These are phyloP conservation scores for Minunthozetes semirufus DNA, from an alignment of 2,888 invertebrate genomes.

Conservation along the genomic window DNA sequence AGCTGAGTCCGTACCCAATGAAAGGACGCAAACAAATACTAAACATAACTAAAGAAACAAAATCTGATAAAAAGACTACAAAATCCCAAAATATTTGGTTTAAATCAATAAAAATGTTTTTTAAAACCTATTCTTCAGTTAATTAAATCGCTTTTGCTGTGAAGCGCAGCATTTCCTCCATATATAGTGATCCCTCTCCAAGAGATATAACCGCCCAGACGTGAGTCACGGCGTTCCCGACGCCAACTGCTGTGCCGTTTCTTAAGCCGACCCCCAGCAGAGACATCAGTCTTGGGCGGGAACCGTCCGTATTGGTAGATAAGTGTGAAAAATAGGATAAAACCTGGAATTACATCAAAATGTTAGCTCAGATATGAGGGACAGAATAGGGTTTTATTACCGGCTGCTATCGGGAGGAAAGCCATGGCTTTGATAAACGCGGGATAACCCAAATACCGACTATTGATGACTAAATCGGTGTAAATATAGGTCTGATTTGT, in stretches of 20 bases:
- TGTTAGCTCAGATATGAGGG: neutral
- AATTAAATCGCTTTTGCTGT: neutral
- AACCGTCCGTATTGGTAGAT: slow-evolving; percentile 48
- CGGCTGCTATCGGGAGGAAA: slow-evolving; percentile 50
- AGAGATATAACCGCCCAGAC: slow-evolving; percentile 32
- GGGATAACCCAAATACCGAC: slow-evolving; percentile 50
- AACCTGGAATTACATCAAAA: slow-evolving; percentile 40
- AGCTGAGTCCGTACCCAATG: too few species aligned
- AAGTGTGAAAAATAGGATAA: slow-evolving; percentile 47
- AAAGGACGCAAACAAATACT: too few species aligned
- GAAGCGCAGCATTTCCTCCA: slow-evolving; percentile 1
- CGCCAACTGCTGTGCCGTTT: slow-evolving; percentile 42
- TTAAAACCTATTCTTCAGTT: neutral
- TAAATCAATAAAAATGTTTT: neutral
- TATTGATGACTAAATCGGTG: slow-evolving; percentile 52
- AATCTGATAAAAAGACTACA: neutral
- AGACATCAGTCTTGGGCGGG: slow-evolving; percentile 42
- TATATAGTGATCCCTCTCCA: slow-evolving; percentile 34
- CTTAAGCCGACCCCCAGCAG: slow-evolving; percentile 41
- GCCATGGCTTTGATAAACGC: slow-evolving; percentile 50
- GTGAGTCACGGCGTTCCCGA: slow-evolving; percentile 41
- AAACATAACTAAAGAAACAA: too few species aligned
- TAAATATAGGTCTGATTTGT: slow-evolving; percentile 48
- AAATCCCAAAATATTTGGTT: too few species aligned
- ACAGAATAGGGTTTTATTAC: slow-evolving; percentile 30